Evolutionary conservation across 2,113 vertebrate genomes (phyloP).

Genomic region (Lophotis ruficrista): DNA sequence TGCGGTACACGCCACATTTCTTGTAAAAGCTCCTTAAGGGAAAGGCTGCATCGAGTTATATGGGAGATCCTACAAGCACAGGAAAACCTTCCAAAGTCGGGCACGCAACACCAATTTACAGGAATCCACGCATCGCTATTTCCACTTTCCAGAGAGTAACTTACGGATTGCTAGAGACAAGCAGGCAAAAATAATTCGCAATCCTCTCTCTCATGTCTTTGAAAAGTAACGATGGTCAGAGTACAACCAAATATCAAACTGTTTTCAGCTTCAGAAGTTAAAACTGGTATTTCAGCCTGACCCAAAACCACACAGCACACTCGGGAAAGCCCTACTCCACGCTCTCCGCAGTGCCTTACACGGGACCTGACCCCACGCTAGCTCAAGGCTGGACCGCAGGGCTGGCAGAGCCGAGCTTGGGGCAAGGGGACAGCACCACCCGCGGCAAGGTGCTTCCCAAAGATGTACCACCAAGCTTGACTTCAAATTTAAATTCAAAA

Average conservation of each 20-base stretch:
- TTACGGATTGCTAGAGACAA: neutral
- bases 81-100: neutral
- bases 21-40: neutral
- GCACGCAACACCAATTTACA: neutral
- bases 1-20: neutral
- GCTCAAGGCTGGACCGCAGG: neutral
- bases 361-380: rapidly evolving
- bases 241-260: neutral
- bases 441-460: rapidly evolving
- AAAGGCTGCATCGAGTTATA: neutral
- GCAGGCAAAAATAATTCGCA: neutral
- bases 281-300: neutral
- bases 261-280: neutral
- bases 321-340: rapidly evolving
- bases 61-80: neutral
- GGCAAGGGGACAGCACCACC: neutral
- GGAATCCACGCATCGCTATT: neutral
- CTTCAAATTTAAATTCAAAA: neutral
- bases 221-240: neutral
- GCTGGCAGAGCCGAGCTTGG: neutral
- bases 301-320: neutral
- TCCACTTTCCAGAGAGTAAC: neutral
- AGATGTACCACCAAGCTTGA: neutral
- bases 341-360: rapidly evolving
- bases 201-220: neutral